phyloP scores from a whole-genome alignment of 2,113 vertebrate genomes.

The Pelecanus crispus region DNA sequence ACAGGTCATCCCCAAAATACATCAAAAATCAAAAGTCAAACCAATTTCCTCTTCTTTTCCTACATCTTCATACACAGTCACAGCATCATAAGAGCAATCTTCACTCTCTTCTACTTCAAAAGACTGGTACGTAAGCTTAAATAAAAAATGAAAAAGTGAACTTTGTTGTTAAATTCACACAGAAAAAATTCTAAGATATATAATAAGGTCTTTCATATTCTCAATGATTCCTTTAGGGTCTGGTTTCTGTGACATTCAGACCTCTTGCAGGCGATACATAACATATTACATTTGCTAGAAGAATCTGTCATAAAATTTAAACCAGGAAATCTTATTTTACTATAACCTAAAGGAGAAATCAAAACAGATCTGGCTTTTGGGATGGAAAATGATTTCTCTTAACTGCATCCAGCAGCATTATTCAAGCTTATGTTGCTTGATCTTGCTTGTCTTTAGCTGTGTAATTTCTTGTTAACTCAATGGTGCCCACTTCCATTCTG shows the following conservation, averaged over 20 bases:
- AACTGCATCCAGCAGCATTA: neutral
- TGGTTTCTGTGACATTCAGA: neutral
- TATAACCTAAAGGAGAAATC: neutral
- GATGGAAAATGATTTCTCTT: neutral
- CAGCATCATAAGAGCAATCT: conserved; percentile 74
- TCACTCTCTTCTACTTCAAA: conserved; percentile 80
- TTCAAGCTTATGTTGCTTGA: neutral
- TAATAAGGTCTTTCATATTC: neutral
- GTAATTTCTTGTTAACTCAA: neutral
- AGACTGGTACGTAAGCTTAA: conserved; percentile 78
- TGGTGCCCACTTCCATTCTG: neutral
- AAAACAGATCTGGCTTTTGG: neutral
- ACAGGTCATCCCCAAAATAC: neutral
- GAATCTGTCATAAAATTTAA: neutral
- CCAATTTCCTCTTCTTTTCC: conserved; percentile 72
- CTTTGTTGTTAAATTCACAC: neutral
- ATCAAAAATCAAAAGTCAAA: conserved; percentile 20
- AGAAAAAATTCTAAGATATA: neutral
- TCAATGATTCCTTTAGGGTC: neutral
- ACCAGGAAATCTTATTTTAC: neutral
- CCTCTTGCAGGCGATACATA: neutral
- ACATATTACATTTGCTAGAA: neutral
- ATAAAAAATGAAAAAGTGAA: neutral
- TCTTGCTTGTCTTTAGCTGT: neutral
- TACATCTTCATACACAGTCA: conserved; percentile 73